Evolutionary conservation across 2,797 vertebrate genomes (phyloP), one percentile per base, ranked within the genome.

Genomic region (Pelobates cultripes): DNA sequence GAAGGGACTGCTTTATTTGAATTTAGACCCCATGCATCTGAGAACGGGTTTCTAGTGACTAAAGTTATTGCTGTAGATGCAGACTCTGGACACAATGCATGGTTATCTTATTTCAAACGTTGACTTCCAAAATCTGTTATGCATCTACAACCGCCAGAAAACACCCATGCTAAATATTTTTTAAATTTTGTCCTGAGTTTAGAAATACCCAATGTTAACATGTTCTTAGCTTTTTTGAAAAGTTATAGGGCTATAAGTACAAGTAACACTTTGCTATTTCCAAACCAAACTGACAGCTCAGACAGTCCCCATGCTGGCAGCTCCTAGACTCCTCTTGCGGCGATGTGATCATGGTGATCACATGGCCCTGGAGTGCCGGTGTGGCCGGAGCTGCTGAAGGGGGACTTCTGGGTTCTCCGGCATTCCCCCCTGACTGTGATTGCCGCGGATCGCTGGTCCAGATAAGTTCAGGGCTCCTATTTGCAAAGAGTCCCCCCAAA

Each of bases 121-220:
- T 55, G 42, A 63, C 70, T 78, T 51, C 63, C n/a, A 91, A 94
- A 73, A 80, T 95, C 94, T 85, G 89, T 55, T 43, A 86, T 95
- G 82, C 92, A 86, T 47, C 86, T 88, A 78, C 88, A 90, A 83
- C 94, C 92, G 17, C 93, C 93, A 10, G 93, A 94, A 86, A 91
- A 94, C 88, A 93, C 92, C 87, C 94, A 91, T 61, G 91, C 89
- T 17, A 85, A 91, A 3, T 76, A 89, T 14, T 89, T 92, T 84
- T 89, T 85, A 43, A 91, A 95, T 75, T 85, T 90, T 82, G 93
- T 89, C 92, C 14, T 86, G 89, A 63, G 89, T 90, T 85, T 94
- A 96, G 85, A 91, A 88, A n/a, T n/a, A n/a, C n/a, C n/a, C n/a
- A n/a, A n/a, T n/a, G n/a, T n/a, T n/a, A n/a, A n/a, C n/a, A n/a